These are phyloP conservation scores for Boulengeromyrus knoepffleri DNA, from an alignment of 2,113 vertebrate genomes.

Conservation along the genomic window DNA sequence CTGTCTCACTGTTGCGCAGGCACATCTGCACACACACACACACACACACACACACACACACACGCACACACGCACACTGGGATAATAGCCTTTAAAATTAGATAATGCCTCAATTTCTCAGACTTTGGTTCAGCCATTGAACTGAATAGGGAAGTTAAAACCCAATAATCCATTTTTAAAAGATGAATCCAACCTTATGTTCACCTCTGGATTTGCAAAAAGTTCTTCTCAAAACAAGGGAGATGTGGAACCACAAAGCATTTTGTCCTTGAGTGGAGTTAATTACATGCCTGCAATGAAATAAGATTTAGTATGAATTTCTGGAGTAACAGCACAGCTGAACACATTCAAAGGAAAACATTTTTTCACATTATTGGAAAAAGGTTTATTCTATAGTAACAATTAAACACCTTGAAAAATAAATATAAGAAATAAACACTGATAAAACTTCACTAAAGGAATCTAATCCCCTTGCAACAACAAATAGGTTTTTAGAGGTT, in stretches of 20 bases:
- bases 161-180: not conserved
- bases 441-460: not conserved
- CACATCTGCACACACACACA: not conserved
- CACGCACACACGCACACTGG: not conserved
- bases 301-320: not conserved
- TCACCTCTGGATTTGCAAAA: not conserved
- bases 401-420: not conserved
- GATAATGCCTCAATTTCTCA: not conserved
- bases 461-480: not conserved
- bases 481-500: not conserved
- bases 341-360: not conserved
- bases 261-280: not conserved
- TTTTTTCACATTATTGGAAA: not conserved
- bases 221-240: not conserved
- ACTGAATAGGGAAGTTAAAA: not conserved
- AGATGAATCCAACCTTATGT: not conserved
- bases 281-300: not conserved
- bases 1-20: not conserved
- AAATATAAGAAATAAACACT: not conserved
- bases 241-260: not conserved
- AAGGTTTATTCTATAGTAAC: not conserved
- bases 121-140: not conserved
- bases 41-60: not conserved
- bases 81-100: not conserved
- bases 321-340: not conserved